Evolutionary conservation across 2,797 vertebrate species (phyloP).

Genomic region (Leptatherina wallacei): DNA sequence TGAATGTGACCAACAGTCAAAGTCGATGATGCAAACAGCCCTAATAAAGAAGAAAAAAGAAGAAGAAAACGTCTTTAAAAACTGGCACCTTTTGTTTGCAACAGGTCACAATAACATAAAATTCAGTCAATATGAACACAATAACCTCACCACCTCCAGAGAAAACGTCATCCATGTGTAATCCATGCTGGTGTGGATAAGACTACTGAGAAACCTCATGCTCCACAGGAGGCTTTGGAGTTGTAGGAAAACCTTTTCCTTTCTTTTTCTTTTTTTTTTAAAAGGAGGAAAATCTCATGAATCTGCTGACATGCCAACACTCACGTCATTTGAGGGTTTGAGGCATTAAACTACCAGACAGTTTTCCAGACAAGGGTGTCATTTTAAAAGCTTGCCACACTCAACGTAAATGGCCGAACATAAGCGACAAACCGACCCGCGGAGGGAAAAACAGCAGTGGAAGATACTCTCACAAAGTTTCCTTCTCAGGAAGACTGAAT

Average conservation of each 20-base stretch:
- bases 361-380: conserved; percentile 51
- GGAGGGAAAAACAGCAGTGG: conserved; percentile 31
- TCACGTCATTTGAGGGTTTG: conserved; percentile 33
- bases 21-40: too few relatives aligned
- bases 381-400: conserved; percentile 39
- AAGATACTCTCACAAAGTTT: conserved; percentile 22
- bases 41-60: too few relatives aligned
- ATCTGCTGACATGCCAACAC: conserved; percentile 4
- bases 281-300: not conserved
- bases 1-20: not conserved
- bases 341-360: conserved; percentile 21
- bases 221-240: not conserved
- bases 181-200: not conserved
- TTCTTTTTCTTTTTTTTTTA: too few relatives aligned
- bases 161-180: conserved; percentile 30
- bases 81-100: too few relatives aligned
- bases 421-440: conserved; percentile 23
- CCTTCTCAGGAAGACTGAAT: not conserved
- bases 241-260: not conserved
- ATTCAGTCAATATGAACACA: conserved; percentile 1
- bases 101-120: too few relatives aligned
- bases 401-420: conserved; percentile 7
- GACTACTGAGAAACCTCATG: conserved; percentile 41
- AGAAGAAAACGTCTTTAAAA: too few relatives aligned
- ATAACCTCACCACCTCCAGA: conserved; percentile 1